Evolutionary conservation across 2,797 vertebrate genomes (phyloP).

Genomic region (Melanotaenia boesemani): DNA sequence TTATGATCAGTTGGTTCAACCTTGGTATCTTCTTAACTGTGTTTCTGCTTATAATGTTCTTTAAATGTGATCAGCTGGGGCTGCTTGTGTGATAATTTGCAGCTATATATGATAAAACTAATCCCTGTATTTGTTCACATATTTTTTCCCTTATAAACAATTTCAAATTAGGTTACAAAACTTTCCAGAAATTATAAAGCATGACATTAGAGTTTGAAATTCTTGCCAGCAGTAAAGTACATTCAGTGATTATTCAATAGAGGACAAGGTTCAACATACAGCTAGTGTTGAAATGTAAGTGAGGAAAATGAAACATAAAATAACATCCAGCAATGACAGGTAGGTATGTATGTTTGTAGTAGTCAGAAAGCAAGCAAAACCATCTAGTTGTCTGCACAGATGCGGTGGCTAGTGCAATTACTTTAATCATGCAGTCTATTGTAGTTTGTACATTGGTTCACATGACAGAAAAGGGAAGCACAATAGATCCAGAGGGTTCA

Average conservation of each 20-base stretch:
- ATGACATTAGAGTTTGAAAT: conserved; percentile 52
- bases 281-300: conserved; percentile 55
- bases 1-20: conserved; percentile 7
- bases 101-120: conserved; percentile 20
- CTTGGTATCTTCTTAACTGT: conserved; percentile 18
- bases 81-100: conserved; percentile 8
- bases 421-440: conserved; percentile 81
- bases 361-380: conserved; percentile 77
- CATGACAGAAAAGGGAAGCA: conserved; percentile 81
- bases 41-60: not conserved
- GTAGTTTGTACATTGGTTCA: conserved; percentile 76
- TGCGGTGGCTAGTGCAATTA: conserved; percentile 78
- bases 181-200: conserved; percentile 42
- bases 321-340: conserved; percentile 66
- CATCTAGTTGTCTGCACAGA: conserved; percentile 74
- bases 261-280: conserved; percentile 51
- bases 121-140: conserved; percentile 34
- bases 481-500: conserved; percentile 74
- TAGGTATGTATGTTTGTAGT: conserved; percentile 69
- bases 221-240: conserved; percentile 60
- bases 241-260: conserved; percentile 56
- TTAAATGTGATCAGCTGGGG: conserved; percentile 13
- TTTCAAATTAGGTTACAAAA: conserved; percentile 40
- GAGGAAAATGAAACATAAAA: conserved; percentile 65
- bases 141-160: conserved; percentile 25